phyloP scores from a whole-genome alignment of 2,888 invertebrate species.

The Agapetus fuscipes region DNA sequence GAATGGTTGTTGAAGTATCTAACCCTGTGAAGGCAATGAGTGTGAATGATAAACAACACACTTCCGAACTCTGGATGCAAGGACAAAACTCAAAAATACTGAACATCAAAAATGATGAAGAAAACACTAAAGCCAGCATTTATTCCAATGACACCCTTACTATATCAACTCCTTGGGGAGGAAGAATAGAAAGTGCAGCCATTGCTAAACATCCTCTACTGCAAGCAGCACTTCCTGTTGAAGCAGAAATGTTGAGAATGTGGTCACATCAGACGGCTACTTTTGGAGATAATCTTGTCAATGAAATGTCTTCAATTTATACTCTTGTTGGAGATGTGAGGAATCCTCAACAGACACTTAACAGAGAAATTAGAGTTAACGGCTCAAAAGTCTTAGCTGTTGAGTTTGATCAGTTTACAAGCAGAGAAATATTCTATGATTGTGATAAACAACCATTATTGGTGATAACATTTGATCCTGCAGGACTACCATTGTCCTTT shows the following conservation, averaged over 20 bases:
- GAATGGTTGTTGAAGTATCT: slow-evolving; percentile 63
- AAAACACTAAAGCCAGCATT: slow-evolving; percentile 64
- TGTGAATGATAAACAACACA: slow-evolving; percentile 19
- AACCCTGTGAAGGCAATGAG: slow-evolving; percentile 31
- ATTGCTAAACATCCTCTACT: slow-evolving; percentile 72
- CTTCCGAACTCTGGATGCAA: slow-evolving; percentile 49
- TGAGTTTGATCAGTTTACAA: slow-evolving; percentile 86
- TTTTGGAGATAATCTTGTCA: slow-evolving; percentile 64
- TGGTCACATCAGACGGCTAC: slow-evolving; percentile 77
- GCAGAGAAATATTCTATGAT: slow-evolving; percentile 84
- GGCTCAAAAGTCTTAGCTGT: slow-evolving; percentile 81
- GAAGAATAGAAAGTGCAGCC: slow-evolving; percentile 65
- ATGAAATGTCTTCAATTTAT: slow-evolving; percentile 73
- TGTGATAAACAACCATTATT: slow-evolving; percentile 72
- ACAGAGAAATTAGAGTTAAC: slow-evolving; percentile 82
- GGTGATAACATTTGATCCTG: slow-evolving; percentile 79
- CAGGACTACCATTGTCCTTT: slow-evolving; percentile 81
- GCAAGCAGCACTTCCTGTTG: slow-evolving; percentile 75
- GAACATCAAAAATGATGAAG: slow-evolving; percentile 58
- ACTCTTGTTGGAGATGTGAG: slow-evolving; percentile 77
- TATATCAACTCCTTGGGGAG: slow-evolving; percentile 66
- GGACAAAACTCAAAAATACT: slow-evolving; percentile 59
- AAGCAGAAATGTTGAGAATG: slow-evolving; percentile 84
- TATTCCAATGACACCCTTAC: slow-evolving; percentile 71
- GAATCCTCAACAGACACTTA: slow-evolving; percentile 74